Base-by-base conservation (phyloP, 2,797 vertebrate genomes). In the Phalanger gymnotis region DNA sequence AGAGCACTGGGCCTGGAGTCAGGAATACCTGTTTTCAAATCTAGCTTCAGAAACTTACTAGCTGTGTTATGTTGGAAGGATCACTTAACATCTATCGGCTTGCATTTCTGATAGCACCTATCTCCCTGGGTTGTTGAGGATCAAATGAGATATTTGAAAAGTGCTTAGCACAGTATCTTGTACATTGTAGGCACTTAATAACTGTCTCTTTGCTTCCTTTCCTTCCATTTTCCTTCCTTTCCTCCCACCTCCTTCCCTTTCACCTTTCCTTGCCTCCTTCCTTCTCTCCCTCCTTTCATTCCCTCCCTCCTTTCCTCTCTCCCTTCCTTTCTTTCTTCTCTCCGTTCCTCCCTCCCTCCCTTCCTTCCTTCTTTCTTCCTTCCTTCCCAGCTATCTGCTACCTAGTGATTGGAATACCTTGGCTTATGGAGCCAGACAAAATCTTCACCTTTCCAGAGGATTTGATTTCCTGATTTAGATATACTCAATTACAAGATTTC, bases 301-400 rank as follows among this genome's bases (percentile, higher is more conserved):
- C n/a, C 12, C 13, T 5, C 16, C 31, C 31, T 1, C 16, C 12
- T 1, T 4, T 66, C 13, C 31, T 13, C 34, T 0, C 13, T 5
- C 19, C 14, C 34, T n/a, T n/a, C 34, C 34, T n/a, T n/a, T 13
- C 31, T 66, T 16, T 14, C 13, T n/a, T 66, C 31, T 19, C 30
- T 31, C 12, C 30, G 11, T 31, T 31, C 57, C 58, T 61, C 1
- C 4, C 30, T 34, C 12, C 31, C 58, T 11, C 3, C 5, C 61
- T 73, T 22, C 61, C 16, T 73, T 40, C 61, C 28, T 16, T 30
- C 4, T n/a, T 61, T 5, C 34, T 16, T 5, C 61, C 14, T 22
- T 73, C n/a, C n/a, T 19, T 73, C 16, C 61, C 7, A 73, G 5
- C 2, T 73, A 40, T 81, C 19, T 1, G 47, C 73, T 27, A 73